Conservation (phyloP, 2,888 invertebrate species). For the Pristionchus maxplancki region DNA sequence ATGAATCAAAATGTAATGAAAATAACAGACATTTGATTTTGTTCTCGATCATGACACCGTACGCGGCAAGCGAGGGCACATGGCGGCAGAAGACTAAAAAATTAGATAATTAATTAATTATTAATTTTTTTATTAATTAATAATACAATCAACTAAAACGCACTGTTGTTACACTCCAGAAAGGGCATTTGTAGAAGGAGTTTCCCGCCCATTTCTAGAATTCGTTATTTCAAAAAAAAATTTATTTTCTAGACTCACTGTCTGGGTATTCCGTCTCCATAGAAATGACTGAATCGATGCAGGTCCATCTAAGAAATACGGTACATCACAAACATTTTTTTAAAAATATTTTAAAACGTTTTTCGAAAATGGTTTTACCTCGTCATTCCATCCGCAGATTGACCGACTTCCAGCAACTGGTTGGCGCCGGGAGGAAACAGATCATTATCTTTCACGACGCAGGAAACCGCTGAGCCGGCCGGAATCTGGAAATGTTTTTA, state of each 20-base stretch:
- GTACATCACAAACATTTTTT: background rate
- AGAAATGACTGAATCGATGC: background rate
- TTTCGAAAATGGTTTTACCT: no score
- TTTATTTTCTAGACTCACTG: background rate
- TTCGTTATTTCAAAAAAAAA: background rate
- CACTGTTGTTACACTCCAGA: background rate
- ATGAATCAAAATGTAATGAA: no score
- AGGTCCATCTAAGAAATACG: background rate
- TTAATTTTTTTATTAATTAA: no score
- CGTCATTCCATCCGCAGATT: no score
- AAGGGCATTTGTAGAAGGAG: background rate
- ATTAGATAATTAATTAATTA: no score
- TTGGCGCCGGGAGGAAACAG: background rate
- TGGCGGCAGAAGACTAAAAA: no score
- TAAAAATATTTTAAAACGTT: no score
- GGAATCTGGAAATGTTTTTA: no score
- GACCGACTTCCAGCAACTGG: no score
- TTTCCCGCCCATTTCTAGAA: background rate
- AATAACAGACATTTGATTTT: background rate
- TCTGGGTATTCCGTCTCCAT: background rate
- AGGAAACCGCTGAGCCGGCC: background rate
- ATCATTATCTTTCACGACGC: background rate
- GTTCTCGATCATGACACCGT: no score
- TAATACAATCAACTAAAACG: background rate
- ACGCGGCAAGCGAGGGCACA: no score